Evolutionary conservation across 2,888 invertebrate genomes (phyloP).

Genomic region (Stenchaetothrips biformis): DNA sequence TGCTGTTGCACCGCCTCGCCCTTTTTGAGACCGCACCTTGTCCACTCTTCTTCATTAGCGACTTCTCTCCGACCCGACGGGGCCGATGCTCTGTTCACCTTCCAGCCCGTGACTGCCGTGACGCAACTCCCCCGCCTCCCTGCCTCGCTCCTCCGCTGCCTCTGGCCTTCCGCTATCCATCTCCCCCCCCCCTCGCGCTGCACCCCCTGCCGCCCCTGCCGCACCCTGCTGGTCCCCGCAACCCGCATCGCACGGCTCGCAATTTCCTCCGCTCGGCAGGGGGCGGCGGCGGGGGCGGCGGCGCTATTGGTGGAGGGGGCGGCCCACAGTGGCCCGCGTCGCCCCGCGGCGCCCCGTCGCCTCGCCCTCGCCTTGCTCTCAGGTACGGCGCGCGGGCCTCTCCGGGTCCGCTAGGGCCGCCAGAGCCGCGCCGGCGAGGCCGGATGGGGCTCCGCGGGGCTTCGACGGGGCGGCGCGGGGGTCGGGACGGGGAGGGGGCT

Average conservation of each 20-base stretch:
- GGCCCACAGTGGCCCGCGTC: not conserved
- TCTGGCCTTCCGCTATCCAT: not conserved
- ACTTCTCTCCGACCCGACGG: not conserved
- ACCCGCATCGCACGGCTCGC: conserved; percentile 19
- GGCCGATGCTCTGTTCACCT: not conserved
- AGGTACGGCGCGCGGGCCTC: not conserved
- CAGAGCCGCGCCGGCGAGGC: not conserved
- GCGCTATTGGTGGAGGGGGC: not conserved
- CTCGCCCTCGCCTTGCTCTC: conserved; percentile 7
- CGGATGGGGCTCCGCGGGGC: conserved; percentile 1
- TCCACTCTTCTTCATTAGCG: not conserved
- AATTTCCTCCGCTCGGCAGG: conserved; percentile 20
- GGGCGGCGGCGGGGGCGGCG: not conserved
- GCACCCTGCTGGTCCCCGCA: not conserved
- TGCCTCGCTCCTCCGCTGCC: not conserved
- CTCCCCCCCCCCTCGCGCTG: not conserved
- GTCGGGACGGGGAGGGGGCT: not conserved
- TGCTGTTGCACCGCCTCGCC: too few relatives aligned
- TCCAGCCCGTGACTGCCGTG: not conserved
- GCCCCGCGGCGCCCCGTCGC: too few relatives aligned
- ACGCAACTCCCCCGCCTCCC: not conserved
- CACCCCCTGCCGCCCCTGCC: not conserved
- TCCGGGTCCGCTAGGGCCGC: not conserved
- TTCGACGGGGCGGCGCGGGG: too few relatives aligned
- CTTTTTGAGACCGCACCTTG: not conserved